These are phyloP conservation scores for Diachasmimorpha longicaudata DNA, from an alignment of 1,140 invertebrate species.

Conservation along the genomic window DNA sequence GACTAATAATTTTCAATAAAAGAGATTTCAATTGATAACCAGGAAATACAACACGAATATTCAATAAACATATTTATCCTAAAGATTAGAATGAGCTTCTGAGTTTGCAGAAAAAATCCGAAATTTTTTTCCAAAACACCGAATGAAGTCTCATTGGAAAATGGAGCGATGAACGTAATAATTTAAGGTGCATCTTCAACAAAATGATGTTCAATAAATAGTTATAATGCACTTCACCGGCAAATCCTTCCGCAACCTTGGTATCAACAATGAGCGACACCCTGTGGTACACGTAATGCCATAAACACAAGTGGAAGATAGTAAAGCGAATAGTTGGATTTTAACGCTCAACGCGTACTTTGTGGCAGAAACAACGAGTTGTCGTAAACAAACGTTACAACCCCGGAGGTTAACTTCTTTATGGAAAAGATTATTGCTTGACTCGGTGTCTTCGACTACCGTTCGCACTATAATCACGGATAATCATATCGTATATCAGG, in stretches of 20 bases:
- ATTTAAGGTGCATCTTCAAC: too few relatives aligned
- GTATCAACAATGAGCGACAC: background rate
- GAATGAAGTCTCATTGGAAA: too few relatives aligned
- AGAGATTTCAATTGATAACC: too few relatives aligned
- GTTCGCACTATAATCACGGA: background rate
- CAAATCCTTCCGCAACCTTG: background rate
- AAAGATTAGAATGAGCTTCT: too few relatives aligned
- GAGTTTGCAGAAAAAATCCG: too few relatives aligned
- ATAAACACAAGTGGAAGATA: background rate
- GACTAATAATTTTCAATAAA: too few relatives aligned
- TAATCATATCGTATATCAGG: slow-evolving; percentile 1
- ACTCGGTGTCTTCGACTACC: slow-evolving; percentile 1
- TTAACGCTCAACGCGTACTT: background rate
- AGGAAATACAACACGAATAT: too few relatives aligned
- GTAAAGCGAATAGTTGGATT: background rate
- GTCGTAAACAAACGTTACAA: background rate
- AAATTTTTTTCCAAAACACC: too few relatives aligned
- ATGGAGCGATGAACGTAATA: too few relatives aligned
- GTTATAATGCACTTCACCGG: background rate
- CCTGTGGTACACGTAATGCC: background rate
- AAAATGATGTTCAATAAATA: background rate
- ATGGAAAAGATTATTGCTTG: background rate
- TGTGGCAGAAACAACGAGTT: background rate
- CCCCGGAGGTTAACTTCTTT: background rate
- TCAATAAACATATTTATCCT: too few relatives aligned